phyloP scores from a whole-genome alignment of 2,888 invertebrate species.

The Epistrophella euchroma region DNA sequence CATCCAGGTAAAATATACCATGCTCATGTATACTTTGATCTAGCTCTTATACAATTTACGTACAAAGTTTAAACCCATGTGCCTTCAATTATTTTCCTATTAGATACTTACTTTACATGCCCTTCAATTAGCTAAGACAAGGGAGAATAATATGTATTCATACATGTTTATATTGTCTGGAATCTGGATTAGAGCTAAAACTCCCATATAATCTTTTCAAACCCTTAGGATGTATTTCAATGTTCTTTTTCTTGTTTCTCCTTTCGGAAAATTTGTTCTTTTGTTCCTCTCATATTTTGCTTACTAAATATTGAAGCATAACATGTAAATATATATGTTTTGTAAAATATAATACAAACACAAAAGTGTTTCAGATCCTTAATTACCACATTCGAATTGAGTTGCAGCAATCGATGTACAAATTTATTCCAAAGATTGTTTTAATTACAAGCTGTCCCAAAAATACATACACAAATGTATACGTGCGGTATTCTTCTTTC shows the following conservation, averaged over 20 bases:
- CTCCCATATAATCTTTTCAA: conserved; percentile 35
- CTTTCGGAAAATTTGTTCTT: conserved; percentile 24
- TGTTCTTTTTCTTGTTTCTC: conserved; percentile 18
- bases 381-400: conserved; percentile 64
- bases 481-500: conserved; percentile 13
- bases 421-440: conserved; percentile 56
- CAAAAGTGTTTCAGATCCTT: conserved; percentile 43
- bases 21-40: neutral
- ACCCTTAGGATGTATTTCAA: conserved; percentile 62
- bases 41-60: neutral
- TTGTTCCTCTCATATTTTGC: conserved; percentile 42
- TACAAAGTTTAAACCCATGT: conserved; percentile 68
- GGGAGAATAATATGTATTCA: conserved; percentile 20
- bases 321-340: conserved; percentile 25
- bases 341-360: neutral
- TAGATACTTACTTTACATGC: conserved; percentile 59
- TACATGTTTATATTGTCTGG: conserved; percentile 1
- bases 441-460: conserved; percentile 68
- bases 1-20: neutral
- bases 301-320: conserved; percentile 34
- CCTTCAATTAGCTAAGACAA: conserved; percentile 61
- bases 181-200: conserved; percentile 42
- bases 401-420: conserved; percentile 29
- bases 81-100: conserved; percentile 74
- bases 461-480: conserved; percentile 7